These are phyloP conservation scores for Tromatobia lineatoria DNA, from an alignment of 2,888 invertebrate genomes.

Conservation along the genomic window DNA sequence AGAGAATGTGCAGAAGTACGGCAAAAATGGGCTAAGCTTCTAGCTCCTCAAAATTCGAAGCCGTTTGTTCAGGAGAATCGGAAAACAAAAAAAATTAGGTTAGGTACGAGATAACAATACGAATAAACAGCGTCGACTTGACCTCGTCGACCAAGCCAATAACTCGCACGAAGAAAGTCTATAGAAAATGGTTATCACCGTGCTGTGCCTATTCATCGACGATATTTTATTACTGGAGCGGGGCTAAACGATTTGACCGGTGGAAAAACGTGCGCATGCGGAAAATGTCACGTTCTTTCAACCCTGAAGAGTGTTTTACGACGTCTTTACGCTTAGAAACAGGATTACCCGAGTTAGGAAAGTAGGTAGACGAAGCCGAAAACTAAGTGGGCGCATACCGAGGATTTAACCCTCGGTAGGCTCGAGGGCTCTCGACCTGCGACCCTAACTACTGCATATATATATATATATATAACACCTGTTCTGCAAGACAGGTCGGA, in stretches of 20 bases:
- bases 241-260: not conserved
- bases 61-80: too few relatives aligned
- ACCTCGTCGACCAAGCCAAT: constrained; percentile 21
- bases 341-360: not conserved
- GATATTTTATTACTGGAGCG: not conserved
- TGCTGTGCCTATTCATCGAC: not conserved
- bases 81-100: too few relatives aligned
- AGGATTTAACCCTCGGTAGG: not conserved
- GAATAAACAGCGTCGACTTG: not conserved
- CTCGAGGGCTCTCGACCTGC: not conserved
- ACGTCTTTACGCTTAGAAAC: not conserved
- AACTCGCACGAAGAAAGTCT: not conserved
- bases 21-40: too few relatives aligned
- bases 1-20: too few relatives aligned
- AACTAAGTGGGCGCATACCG: not conserved
- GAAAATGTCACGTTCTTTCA: not conserved
- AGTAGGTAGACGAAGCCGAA: not conserved
- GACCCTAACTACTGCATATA: too few relatives aligned
- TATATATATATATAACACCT: constrained; percentile 1
- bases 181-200: constrained; percentile 5
- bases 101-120: too few relatives aligned
- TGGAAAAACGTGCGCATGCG: not conserved
- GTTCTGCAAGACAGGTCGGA: not conserved
- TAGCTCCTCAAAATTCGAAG: too few relatives aligned
- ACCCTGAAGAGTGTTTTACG: not conserved